phyloP scores from a whole-genome alignment of 1,140 invertebrate species.

The Drosophila asahinai region DNA sequence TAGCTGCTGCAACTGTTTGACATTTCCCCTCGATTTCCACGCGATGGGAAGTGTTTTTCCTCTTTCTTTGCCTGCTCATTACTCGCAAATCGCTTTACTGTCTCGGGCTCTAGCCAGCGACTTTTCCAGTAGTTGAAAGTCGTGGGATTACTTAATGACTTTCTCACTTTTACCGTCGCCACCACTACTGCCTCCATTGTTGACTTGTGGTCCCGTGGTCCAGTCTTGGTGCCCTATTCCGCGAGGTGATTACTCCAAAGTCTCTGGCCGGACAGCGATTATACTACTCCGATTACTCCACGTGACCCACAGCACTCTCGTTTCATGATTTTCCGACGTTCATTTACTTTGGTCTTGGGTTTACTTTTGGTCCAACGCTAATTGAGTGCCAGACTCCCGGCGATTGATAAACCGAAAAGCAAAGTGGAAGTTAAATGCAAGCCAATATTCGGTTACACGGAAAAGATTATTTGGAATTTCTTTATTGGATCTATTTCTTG shows the following conservation, averaged over 20 bases:
- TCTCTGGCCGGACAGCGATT: slow-evolving; percentile 29
- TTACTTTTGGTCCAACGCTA: slow-evolving; percentile 41
- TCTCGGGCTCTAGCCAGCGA: slow-evolving; percentile 23
- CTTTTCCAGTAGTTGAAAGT: slow-evolving; percentile 55
- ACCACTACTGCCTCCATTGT: slow-evolving; percentile 33
- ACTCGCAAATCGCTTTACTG: slow-evolving; percentile 25
- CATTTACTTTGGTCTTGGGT: slow-evolving; percentile 31
- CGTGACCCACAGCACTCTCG: slow-evolving; percentile 42
- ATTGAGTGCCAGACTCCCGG: slow-evolving; percentile 48
- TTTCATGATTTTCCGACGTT: slow-evolving; percentile 39
- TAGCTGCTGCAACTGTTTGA: slow-evolving; percentile 41
- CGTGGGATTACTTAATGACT: slow-evolving; percentile 56
- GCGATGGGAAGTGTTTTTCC: slow-evolving; percentile 40
- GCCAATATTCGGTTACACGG: background rate
- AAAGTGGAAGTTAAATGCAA: slow-evolving; percentile 13
- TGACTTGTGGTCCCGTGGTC: slow-evolving; percentile 17
- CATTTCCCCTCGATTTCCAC: slow-evolving; percentile 33
- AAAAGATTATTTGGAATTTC: background rate
- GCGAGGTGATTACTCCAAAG: slow-evolving; percentile 31
- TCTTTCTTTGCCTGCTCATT: slow-evolving; percentile 26
- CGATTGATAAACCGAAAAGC: slow-evolving; percentile 27
- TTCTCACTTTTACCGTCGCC: slow-evolving; percentile 47
- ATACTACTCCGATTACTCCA: slow-evolving; percentile 33
- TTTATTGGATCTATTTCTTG: background rate
- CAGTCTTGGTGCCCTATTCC: slow-evolving; percentile 33